Evolutionary conservation across 2,888 invertebrate species (phyloP), one percentile per base, ranked within the genome.

Genomic region (Zeuzera pyrina): DNA sequence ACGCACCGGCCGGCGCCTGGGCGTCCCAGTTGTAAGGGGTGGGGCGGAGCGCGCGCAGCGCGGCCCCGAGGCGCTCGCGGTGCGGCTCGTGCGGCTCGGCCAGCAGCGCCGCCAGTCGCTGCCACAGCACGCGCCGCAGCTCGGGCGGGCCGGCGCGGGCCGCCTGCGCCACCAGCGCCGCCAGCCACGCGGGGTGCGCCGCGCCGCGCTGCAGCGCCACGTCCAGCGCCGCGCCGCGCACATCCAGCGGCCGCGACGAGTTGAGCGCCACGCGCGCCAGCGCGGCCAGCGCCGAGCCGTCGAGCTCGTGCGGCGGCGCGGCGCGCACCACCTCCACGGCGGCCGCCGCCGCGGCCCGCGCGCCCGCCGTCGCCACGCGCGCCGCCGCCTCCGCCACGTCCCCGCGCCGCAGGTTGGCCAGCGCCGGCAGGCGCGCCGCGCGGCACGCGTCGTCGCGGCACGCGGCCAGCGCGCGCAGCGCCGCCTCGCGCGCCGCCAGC

Each of bases 301-400:
- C 12, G 19, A 28, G 46, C 40, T 12, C 29, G 27, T 21, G 43
- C 6, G 42, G 45, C 12, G 59, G 57, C 47, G 51, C 38, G 8
- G 3, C 49, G 68, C 36, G 37, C 71, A 69, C 10, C 56, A 63
- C 59, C 71, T 60, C 59, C 72, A 72, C 50, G 39, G 52, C 41
- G 27, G 42, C 37, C 39, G 39, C 45, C 29, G 31, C 44, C 33
- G 37, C 43, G 39, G 30, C 34, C 36, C 40, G 28, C 26, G 13
- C 34, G 52, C 55, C 34, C 45, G 31, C 22, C 32, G 39, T 31
- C 36, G 38, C 41, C 41, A 41, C 22, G 29, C 29, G 38, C 43
- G 38, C 51, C 41, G 39, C 39, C 34, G 38, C 32, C 21, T 23
- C 31, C 33, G 38, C 28, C 12, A 23, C 31, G 15, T 16, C 26